Percentiles rank a stretch among this genome's conserved stretches.
Evolutionary conservation across 2,797 vertebrate genomes (phyloP).

Genomic region (Enteromius afrohamiltoni): DNA sequence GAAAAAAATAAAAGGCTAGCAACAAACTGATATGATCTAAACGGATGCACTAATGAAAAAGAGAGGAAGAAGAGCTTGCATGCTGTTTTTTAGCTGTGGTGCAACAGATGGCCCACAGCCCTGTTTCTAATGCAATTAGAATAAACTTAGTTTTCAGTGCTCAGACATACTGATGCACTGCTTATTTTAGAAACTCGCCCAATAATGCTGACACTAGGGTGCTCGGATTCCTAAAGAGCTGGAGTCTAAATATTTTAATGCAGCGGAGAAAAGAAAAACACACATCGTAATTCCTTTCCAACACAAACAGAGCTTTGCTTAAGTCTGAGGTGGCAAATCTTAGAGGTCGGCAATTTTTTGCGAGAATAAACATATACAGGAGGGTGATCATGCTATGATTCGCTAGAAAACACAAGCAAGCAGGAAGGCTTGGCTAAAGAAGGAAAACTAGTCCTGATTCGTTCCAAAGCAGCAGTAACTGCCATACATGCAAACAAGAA

Average conservation of each 20-base stretch:
- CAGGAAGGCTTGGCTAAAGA: background rate
- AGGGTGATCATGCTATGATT: background rate
- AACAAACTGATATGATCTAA: constrained; percentile 10
- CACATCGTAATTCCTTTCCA: constrained; percentile 24
- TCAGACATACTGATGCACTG: constrained; percentile 64
- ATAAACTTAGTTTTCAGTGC: constrained; percentile 66
- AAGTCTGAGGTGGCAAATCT: constrained; percentile 27
- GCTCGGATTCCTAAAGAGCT: constrained; percentile 43
- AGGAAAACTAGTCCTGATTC: background rate
- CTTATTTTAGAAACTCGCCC: constrained; percentile 37
- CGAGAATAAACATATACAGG: constrained; percentile 14
- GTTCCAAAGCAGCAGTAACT: background rate
- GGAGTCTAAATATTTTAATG: constrained; percentile 34
- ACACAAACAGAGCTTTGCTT: constrained; percentile 75
- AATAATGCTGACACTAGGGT: constrained; percentile 37
- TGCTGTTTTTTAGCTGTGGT: constrained; percentile 13
- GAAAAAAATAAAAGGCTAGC: background rate
- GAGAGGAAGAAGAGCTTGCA: background rate
- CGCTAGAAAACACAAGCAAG: background rate
- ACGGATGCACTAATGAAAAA: background rate
- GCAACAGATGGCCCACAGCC: constrained; percentile 57
- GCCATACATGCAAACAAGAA: background rate
- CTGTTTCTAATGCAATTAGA: constrained; percentile 48
- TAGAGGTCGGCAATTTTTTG: background rate
- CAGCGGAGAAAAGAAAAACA: background rate